Conservation (phyloP, 2,113 vertebrate genomes). For the Percopsis transmontana region DNA sequence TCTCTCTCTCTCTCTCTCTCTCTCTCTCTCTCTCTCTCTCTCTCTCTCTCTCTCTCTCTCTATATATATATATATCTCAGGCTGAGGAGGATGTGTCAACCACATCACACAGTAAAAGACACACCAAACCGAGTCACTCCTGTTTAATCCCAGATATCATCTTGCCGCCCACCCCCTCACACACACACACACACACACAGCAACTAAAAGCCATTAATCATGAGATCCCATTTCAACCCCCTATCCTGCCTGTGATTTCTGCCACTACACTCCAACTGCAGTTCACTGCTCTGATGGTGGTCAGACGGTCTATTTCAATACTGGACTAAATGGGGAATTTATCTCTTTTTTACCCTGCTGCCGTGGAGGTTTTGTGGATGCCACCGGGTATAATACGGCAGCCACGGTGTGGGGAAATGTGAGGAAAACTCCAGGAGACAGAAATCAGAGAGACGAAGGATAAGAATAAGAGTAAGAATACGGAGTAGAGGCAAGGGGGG, state of each 20-base stretch:
- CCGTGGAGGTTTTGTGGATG: conserved; percentile 16
- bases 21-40: no score
- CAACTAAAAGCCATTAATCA: conserved; percentile 34
- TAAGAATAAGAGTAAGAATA: neutral
- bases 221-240: conserved; percentile 38
- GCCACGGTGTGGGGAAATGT: neutral
- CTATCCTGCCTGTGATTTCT: conserved; percentile 15
- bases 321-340: neutral
- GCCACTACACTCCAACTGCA: neutral
- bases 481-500: conserved; percentile 15
- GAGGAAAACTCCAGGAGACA: conserved; percentile 8
- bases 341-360: conserved; percentile 16
- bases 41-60: conserved; percentile 6
- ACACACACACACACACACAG: neutral
- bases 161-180: neutral
- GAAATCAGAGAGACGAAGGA: neutral
- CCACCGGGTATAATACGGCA: conserved; percentile 11
- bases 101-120: conserved; percentile 10
- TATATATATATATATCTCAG: no score
- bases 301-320: conserved; percentile 9
- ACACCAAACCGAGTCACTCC: neutral
- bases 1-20: no score
- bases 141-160: conserved; percentile 21
- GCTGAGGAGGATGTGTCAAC: conserved; percentile 18
- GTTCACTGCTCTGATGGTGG: conserved; percentile 10